Conservation (phyloP, 2,113 vertebrate species). For the Lasiurus cinereus region DNA sequence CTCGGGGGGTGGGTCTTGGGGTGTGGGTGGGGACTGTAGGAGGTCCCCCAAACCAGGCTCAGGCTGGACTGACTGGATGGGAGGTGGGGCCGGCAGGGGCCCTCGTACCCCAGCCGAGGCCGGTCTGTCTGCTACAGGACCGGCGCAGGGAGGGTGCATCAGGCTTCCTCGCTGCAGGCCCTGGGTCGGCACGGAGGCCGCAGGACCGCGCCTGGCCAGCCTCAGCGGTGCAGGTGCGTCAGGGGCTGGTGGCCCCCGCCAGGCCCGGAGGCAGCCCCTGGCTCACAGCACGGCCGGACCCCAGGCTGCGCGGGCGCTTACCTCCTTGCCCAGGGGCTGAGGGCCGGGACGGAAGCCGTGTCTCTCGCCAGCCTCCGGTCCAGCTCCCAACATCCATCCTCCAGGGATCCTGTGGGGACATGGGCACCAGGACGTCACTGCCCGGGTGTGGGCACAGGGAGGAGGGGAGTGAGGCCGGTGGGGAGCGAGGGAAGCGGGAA, state of each 20-base stretch:
- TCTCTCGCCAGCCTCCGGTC: constrained; percentile 12
- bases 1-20: too few relatives aligned
- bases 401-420: constrained; percentile 74
- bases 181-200: background rate
- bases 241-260: background rate
- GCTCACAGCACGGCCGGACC: accelerated
- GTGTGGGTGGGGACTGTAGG: too few relatives aligned
- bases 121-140: background rate
- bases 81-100: too few relatives aligned
- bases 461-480: accelerated
- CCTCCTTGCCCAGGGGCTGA: constrained; percentile 59
- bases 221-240: accelerated
- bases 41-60: too few relatives aligned
- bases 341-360: background rate
- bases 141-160: accelerated
- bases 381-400: background rate
- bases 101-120: too few relatives aligned
- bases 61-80: too few relatives aligned
- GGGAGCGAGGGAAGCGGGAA: background rate
- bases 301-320: background rate
- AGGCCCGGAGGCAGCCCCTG: accelerated
- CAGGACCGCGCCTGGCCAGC: background rate
- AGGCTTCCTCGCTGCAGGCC: background rate
- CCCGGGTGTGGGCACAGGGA: background rate
- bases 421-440: constrained; percentile 19